These are phyloP conservation scores for Forbesichthys papilliferus DNA, from an alignment of 2,113 vertebrate genomes.

Conservation along the genomic window DNA sequence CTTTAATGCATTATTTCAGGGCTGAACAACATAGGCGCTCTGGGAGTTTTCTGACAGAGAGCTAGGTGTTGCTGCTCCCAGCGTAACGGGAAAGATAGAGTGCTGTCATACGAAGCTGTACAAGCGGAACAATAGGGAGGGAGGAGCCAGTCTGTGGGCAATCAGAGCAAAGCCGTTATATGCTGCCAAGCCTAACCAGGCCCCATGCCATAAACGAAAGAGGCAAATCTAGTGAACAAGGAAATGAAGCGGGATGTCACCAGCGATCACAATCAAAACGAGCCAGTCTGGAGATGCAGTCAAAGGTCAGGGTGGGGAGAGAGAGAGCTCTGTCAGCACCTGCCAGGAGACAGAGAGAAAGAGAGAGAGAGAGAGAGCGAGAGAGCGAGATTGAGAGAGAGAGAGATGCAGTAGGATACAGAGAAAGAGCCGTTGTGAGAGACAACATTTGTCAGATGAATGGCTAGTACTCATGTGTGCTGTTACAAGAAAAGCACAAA, in stretches of 20 bases:
- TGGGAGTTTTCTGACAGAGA: constrained; percentile 8
- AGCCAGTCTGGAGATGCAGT: constrained; percentile 23
- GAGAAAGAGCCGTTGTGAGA: not conserved
- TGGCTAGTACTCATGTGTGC: constrained; percentile 19
- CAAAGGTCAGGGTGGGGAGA: constrained; percentile 25
- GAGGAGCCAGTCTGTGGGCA: constrained; percentile 18
- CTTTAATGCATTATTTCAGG: constrained; percentile 13
- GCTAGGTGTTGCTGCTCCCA: constrained; percentile 19
- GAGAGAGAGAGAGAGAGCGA: constrained; percentile 8
- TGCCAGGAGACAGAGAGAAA: constrained; percentile 18
- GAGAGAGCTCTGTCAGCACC: constrained; percentile 25
- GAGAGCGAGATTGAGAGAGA: not conserved
- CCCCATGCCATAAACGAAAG: constrained; percentile 45
- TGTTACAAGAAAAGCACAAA: constrained; percentile 20
- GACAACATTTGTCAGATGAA: constrained; percentile 15
- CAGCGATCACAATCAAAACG: constrained; percentile 34
- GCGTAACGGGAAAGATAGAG: constrained; percentile 27
- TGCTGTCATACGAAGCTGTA: constrained; percentile 19
- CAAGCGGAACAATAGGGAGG: constrained; percentile 39
- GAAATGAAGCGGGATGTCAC: constrained; percentile 32
- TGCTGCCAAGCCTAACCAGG: constrained; percentile 56
- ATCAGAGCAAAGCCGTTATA: constrained; percentile 35
- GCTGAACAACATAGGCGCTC: not conserved
- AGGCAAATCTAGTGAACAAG: constrained; percentile 13
- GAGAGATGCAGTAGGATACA: not conserved